Conservation (phyloP, 2,888 invertebrate genomes). For the Flabesymbios commensalis region DNA sequence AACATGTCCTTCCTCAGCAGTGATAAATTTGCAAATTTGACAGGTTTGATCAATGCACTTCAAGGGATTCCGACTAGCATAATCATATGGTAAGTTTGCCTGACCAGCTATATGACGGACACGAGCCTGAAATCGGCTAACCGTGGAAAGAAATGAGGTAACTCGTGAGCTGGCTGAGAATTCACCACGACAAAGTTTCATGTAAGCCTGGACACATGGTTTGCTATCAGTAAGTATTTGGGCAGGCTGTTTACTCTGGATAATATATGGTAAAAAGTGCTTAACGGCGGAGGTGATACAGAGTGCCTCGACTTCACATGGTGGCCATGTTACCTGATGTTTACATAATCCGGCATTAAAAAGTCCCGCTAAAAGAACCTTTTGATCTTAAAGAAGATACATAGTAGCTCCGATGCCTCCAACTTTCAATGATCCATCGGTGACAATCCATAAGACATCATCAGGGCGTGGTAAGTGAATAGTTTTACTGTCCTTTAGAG, state of each 20-base stretch:
- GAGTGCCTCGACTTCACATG: constrained; percentile 14
- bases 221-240: constrained; percentile 3
- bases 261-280: constrained; percentile 9
- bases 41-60: not conserved
- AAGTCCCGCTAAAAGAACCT: constrained; percentile 5
- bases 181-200: not conserved
- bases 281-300: constrained; percentile 10
- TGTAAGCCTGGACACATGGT: constrained; percentile 14
- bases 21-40: constrained; percentile 7
- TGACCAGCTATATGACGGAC: constrained; percentile 5
- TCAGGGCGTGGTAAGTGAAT: constrained; percentile 16
- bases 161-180: constrained; percentile 12
- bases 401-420: constrained; percentile 19
- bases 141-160: constrained; percentile 5
- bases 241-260: not conserved
- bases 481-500: constrained; percentile 7
- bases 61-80: constrained; percentile 5
- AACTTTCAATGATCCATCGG: constrained; percentile 15
- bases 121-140: constrained; percentile 3
- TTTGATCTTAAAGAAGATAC: constrained; percentile 3
- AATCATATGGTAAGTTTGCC: constrained; percentile 11
- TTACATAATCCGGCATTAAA: constrained; percentile 8
- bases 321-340: constrained; percentile 10
- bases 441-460: constrained; percentile 25
- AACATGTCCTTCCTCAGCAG: not conserved